Evolutionary conservation across 2,888 invertebrate genomes (phyloP).

Genomic region (Petrolisthes manimaculis): DNA sequence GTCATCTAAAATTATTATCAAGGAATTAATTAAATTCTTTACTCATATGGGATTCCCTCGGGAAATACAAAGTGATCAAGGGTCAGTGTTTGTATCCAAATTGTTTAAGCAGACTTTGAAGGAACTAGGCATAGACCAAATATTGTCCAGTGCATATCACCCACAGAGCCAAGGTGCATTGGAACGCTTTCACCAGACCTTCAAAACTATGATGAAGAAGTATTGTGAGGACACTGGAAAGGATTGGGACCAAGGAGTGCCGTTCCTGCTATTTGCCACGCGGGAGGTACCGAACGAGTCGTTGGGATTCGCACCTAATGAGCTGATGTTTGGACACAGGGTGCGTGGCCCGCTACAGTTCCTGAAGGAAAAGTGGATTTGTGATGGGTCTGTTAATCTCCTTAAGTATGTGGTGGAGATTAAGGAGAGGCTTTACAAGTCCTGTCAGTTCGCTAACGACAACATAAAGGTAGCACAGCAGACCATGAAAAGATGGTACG

Average conservation of each 20-base stretch:
- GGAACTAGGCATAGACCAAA: not conserved
- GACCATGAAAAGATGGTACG: not conserved
- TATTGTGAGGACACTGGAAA: not conserved
- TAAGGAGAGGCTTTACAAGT: no score
- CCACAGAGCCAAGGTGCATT: slow-evolving; percentile 7
- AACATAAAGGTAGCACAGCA: not conserved
- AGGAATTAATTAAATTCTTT: not conserved
- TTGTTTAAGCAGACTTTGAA: not conserved
- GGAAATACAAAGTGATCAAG: slow-evolving; percentile 1
- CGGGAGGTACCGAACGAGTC: not conserved
- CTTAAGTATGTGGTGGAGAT: no score
- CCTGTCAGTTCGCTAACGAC: no score
- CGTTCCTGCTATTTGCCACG: not conserved
- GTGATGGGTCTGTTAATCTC: no score
- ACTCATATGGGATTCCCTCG: not conserved
- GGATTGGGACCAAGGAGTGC: not conserved
- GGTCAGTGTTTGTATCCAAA: not conserved
- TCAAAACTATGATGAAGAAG: not conserved
- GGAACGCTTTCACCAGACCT: slow-evolving; percentile 14
- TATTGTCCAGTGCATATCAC: not conserved
- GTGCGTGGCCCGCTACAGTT: no score
- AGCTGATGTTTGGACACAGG: slow-evolving; percentile 6
- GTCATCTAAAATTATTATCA: not conserved
- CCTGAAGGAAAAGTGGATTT: no score
- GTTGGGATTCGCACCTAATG: not conserved